These are phyloP conservation scores for Ascaphus truei DNA, from an alignment of 2,113 vertebrate species.

Conservation along the genomic window DNA sequence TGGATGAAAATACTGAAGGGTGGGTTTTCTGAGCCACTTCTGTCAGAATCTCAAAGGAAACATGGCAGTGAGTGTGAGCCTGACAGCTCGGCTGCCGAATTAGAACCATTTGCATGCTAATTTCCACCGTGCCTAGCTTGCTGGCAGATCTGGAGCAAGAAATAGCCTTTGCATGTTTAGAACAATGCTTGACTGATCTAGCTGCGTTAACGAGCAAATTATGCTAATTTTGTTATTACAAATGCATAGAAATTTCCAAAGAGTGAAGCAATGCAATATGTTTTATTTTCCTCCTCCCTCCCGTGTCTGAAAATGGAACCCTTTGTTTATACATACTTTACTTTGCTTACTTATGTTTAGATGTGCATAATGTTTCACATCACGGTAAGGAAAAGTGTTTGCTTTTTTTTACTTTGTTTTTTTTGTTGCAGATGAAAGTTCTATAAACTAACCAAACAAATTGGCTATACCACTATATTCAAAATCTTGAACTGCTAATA, in stretches of 20 bases:
- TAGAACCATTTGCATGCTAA: conserved; percentile 83
- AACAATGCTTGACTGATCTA: conserved; percentile 84
- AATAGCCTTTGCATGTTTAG: conserved; percentile 58
- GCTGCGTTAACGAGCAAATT: conserved; percentile 79
- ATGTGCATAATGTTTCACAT: conserved; percentile 31
- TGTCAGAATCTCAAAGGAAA: conserved; percentile 72
- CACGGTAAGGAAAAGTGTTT: background rate
- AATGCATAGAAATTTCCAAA: conserved; percentile 81
- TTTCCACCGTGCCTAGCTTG: conserved; percentile 66
- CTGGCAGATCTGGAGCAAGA: conserved; percentile 65
- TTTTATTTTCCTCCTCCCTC: conserved; percentile 58
- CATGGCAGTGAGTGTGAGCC: conserved; percentile 58
- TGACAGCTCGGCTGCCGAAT: conserved; percentile 75
- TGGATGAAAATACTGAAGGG: conserved; percentile 61
- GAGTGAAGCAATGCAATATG: conserved; percentile 67
- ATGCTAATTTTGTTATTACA: conserved; percentile 86
- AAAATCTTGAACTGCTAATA: no score
- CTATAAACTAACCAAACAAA: no score
- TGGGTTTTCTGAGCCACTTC: conserved; percentile 60
- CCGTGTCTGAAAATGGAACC: conserved; percentile 54
- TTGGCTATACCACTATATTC: no score
- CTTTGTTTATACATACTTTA: conserved; percentile 61
- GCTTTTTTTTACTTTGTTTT: background rate
- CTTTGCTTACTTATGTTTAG: conserved; percentile 49
- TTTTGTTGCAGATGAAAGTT: background rate